Conservation (phyloP, 2,888 invertebrate genomes). For the Dolomedes plantarius region DNA sequence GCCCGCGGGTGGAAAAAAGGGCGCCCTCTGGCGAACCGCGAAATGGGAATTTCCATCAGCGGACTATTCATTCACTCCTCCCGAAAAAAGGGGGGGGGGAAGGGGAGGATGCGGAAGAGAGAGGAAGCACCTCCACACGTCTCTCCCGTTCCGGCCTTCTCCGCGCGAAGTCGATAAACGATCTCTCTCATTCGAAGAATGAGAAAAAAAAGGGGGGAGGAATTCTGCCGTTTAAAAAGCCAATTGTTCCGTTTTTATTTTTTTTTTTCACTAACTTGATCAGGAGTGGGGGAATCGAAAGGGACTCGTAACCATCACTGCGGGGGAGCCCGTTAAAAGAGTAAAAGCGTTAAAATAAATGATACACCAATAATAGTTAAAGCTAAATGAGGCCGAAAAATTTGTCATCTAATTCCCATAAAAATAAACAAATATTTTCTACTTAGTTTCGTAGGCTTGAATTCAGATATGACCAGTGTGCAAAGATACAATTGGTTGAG, state of each 20-base stretch:
- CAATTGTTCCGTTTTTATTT: not conserved
- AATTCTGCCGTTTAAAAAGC: not conserved
- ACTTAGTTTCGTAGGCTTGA: no score
- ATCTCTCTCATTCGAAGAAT: not conserved
- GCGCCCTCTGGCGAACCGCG: slow-evolving; percentile 16
- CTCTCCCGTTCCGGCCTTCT: not conserved
- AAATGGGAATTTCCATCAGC: not conserved
- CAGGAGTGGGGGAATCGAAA: no score
- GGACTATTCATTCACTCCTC: not conserved
- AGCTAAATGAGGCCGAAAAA: no score
- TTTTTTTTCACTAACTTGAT: not conserved
- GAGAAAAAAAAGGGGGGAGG: not conserved
- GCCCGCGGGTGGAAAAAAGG: slow-evolving; percentile 1
- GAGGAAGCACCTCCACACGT: not conserved
- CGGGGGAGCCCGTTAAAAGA: no score
- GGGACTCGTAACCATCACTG: no score
- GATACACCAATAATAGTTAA: no score
- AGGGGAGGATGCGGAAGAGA: not conserved
- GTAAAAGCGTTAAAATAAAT: no score
- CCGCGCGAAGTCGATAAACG: slow-evolving; percentile 7
- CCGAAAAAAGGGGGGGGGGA: not conserved
- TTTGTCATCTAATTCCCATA: no score
- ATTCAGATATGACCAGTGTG: no score
- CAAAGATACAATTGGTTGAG: no score
- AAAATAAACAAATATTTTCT: no score